Base-by-base conservation (phyloP, 2,113 vertebrate species). In the Trogon surrucura region DNA sequence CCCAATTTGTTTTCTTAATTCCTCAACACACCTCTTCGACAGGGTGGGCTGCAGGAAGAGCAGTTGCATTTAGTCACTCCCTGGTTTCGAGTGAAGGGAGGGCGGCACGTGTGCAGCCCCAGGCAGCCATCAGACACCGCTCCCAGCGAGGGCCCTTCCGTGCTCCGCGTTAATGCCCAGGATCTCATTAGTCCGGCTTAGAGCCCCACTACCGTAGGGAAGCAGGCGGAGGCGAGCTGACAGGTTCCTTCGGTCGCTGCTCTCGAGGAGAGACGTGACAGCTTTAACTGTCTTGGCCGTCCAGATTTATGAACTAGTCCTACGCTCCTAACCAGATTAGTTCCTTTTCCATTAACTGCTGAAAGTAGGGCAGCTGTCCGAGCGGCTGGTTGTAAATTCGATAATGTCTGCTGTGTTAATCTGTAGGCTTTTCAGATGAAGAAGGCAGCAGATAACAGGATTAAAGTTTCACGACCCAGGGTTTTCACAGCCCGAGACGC, bases 311-410 rank as follows among this genome's bases (percentile, higher is more conserved):
- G 97, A 98, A 98, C 93, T 97, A 97, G 96, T 98, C 96, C 90
- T 85, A 53, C 80, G 97, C 97, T 98, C 96, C 98, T 98, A 98
- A 98, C 98, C 98, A 98, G 98, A 98, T 99, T 98, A 99, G 97
- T 98, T 97, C 97, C 97, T 97, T 98, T 97, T 96, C 95, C 96
- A 97, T 98, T 98, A 98, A 98, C 97, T 84, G 94, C 96, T 48
- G 96, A 98, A 98, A 98, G 97, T 97, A 98, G 98, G 99, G 97
- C 99, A 99, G 98, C 99, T 99, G 98, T 99, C 99, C 94, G 96
- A 98, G 93, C 73, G 98, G 98, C 98, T 98, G 98, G 97, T 98
- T 97, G 95, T 98, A 98, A 98, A 99, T 98, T 98, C 81, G 96
- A 97, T 98, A 97, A 98, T 98, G 98, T 98, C 97, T 97, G 60